phyloP scores from a whole-genome alignment of 1,140 invertebrate species.

The Pantala flavescens region DNA sequence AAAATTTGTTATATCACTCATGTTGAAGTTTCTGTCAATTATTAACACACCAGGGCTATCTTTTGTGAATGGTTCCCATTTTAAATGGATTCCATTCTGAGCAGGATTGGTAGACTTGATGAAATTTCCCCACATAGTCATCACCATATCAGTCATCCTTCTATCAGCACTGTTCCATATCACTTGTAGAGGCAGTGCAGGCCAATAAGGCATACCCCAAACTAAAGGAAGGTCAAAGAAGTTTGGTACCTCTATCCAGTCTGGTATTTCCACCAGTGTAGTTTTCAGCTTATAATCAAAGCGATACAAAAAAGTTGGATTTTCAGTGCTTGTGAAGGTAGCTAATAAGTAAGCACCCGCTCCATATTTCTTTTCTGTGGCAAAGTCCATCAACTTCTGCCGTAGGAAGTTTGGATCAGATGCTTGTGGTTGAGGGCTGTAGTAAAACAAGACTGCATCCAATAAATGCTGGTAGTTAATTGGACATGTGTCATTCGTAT shows the following conservation, averaged over 20 bases:
- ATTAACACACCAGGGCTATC: constrained; percentile 52
- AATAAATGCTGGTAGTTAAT: constrained; percentile 56
- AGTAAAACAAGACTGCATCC: constrained; percentile 63
- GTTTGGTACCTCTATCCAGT: constrained; percentile 64
- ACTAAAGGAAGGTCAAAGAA: constrained; percentile 66
- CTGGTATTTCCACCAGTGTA: constrained; percentile 49
- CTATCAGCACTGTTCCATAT: constrained; percentile 65
- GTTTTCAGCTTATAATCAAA: constrained; percentile 65
- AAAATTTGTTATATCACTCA: constrained; percentile 49
- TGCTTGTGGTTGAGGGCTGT: constrained; percentile 43
- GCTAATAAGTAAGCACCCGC: constrained; percentile 55
- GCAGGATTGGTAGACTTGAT: constrained; percentile 59
- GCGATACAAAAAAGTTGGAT: constrained; percentile 52
- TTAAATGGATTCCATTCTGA: constrained; percentile 43
- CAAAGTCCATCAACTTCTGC: constrained; percentile 51
- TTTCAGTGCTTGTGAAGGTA: constrained; percentile 45
- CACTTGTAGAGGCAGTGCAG: constrained; percentile 33
- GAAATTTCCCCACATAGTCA: constrained; percentile 65
- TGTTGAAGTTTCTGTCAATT: constrained; percentile 60
- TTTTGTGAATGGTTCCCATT: constrained; percentile 58
- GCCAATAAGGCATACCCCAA: constrained; percentile 62
- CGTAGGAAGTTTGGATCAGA: constrained; percentile 44
- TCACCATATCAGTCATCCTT: constrained; percentile 59
- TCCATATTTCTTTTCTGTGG: constrained; percentile 61
- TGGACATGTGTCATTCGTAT: constrained; percentile 49